These are phyloP conservation scores for Crotalus helleri DNA, from an alignment of 2,113 vertebrate genomes.

Conservation along the genomic window DNA sequence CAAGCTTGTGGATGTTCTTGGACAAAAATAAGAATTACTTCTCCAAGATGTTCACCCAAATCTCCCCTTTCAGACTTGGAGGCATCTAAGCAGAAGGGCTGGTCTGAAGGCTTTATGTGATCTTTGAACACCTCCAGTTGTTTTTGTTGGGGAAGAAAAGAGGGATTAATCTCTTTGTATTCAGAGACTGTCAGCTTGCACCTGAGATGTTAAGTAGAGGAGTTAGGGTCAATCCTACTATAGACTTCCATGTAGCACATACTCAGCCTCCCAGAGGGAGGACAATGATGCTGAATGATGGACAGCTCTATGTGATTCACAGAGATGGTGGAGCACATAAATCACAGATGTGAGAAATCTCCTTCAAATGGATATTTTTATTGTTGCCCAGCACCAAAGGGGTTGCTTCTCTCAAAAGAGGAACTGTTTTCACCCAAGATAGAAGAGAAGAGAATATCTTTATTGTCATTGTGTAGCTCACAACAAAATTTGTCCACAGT, in stretches of 20 bases:
- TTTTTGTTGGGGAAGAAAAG: not conserved
- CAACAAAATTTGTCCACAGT: too few species aligned
- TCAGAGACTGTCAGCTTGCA: accelerated
- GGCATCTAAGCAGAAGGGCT: not conserved
- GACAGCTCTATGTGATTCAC: not conserved
- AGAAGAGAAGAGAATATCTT: too few species aligned
- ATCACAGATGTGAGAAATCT: too few species aligned
- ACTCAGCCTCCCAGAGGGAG: not conserved
- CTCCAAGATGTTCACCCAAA: not conserved
- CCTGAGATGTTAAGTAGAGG: not conserved
- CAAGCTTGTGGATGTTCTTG: not conserved
- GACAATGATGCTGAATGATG: not conserved
- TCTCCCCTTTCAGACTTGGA: accelerated
- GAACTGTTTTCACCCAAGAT: too few species aligned
- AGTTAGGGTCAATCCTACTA: too few species aligned
- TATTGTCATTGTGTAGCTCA: too few species aligned
- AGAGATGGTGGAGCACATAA: too few species aligned
- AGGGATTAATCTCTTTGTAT: too few species aligned
- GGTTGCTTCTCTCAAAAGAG: too few species aligned
- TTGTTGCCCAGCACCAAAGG: too few species aligned
- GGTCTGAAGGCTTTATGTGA: not conserved
- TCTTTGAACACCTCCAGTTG: not conserved
- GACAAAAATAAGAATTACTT: not conserved
- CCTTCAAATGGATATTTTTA: too few species aligned
- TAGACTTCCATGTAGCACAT: not conserved